Evolutionary conservation across 2,888 invertebrate genomes (phyloP).

Genomic region (Loripinus fragilis): DNA sequence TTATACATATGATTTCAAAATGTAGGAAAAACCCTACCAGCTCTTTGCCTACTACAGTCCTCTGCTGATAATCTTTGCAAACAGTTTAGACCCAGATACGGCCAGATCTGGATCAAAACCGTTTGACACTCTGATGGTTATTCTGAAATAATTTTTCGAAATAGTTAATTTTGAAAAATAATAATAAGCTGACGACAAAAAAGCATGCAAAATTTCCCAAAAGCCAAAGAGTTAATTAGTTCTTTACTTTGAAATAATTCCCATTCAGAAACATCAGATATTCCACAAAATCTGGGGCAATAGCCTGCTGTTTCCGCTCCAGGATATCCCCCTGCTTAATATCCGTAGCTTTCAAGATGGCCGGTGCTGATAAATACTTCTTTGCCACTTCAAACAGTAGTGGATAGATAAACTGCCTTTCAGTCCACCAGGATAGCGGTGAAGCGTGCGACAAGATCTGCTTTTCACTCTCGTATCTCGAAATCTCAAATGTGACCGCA

Average conservation of each 20-base stretch:
- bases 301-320: conserved; percentile 11
- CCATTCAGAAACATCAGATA: conserved; percentile 45
- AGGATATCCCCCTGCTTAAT: conserved; percentile 1
- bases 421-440: conserved; percentile 61
- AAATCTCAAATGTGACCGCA: conserved; percentile 51
- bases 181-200: too few species aligned
- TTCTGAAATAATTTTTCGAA: too few species aligned
- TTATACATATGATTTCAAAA: too few species aligned
- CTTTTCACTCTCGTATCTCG: conserved; percentile 49
- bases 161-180: too few species aligned
- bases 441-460: conserved; percentile 48
- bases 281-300: conserved; percentile 31
- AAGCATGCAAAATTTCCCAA: too few species aligned
- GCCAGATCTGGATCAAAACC: too few species aligned
- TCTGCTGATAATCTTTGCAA: too few species aligned
- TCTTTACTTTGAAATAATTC: conserved; percentile 23
- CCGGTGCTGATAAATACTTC: conserved; percentile 52
- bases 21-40: too few species aligned
- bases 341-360: conserved; percentile 32
- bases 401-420: conserved; percentile 52
- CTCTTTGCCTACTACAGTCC: too few species aligned
- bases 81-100: too few species aligned
- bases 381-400: conserved; percentile 54
- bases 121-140: too few species aligned
- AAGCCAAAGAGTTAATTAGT: too few species aligned